A percentile compares a stretch with the other conserved stretches of the same genome.
These are phyloP conservation scores for Alloscopus bannaensis DNA, from an alignment of 2,888 invertebrate species.

Conservation along the genomic window DNA sequence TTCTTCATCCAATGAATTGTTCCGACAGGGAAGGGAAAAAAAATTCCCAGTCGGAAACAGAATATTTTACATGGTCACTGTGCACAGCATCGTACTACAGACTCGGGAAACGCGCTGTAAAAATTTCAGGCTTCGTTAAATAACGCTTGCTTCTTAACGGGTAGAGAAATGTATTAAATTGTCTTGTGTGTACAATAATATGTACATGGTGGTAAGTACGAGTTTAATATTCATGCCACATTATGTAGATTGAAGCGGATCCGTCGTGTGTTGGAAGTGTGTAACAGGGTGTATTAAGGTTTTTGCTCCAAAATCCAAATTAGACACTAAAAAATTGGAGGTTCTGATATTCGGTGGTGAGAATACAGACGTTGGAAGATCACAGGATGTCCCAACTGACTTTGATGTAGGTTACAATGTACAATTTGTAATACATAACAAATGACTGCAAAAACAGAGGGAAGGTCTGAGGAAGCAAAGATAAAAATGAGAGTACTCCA, in stretches of 20 bases:
- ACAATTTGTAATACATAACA: conserved; percentile 21
- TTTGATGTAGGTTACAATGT: too few relatives aligned
- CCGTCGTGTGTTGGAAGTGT: not conserved
- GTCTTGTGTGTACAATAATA: not conserved
- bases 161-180: not conserved
- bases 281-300: not conserved
- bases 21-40: not conserved
- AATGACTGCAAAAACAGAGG: conserved; percentile 30
- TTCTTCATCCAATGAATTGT: conserved; percentile 3
- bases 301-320: not conserved
- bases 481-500: conserved; percentile 9
- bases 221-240: not conserved
- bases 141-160: not conserved
- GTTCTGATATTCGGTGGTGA: not conserved
- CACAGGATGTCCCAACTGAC: too few relatives aligned
- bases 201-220: not conserved
- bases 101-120: not conserved
- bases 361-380: not conserved
- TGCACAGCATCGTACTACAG: conserved; percentile 20
- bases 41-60: conserved; percentile 17
- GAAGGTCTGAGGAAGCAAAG: conserved; percentile 3
- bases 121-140: conserved; percentile 41
- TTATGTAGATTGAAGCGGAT: not conserved
- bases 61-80: conserved; percentile 44
- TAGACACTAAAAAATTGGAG: not conserved